Conservation (phyloP, 2,113 vertebrate species). For the Lathamus discolor region DNA sequence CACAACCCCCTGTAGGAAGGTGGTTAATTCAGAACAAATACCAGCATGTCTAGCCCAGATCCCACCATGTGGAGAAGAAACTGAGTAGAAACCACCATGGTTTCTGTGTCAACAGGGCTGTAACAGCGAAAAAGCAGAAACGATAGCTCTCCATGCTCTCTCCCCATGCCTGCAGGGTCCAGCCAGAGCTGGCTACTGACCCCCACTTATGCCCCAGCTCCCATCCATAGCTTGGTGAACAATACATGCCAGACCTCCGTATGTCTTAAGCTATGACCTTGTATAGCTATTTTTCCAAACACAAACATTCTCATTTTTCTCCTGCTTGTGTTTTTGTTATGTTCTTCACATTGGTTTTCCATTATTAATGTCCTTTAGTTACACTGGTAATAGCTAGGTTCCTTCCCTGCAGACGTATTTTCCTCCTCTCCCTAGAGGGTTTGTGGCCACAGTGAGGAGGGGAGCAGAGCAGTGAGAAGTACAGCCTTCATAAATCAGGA, state of each 20-base stretch:
- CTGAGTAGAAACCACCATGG: background rate
- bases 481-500: background rate
- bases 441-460: background rate
- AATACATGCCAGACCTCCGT: accelerated
- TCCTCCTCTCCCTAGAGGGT: background rate
- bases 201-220: accelerated
- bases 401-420: background rate
- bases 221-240: background rate
- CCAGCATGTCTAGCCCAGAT: background rate
- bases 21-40: background rate
- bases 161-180: background rate
- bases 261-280: background rate
- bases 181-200: background rate
- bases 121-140: background rate
- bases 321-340: background rate
- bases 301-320: background rate
- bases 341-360: background rate
- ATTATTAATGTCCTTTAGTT: background rate
- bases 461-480: background rate
- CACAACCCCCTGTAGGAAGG: background rate
- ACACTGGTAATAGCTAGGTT: background rate
- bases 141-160: background rate
- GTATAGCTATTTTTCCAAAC: background rate
- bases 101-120: background rate
- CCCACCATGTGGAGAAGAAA: background rate